Evolutionary conservation across 2,113 vertebrate genomes (phyloP), one percentile per base, ranked within the genome.

Genomic region (Hystrix brachyura): DNA sequence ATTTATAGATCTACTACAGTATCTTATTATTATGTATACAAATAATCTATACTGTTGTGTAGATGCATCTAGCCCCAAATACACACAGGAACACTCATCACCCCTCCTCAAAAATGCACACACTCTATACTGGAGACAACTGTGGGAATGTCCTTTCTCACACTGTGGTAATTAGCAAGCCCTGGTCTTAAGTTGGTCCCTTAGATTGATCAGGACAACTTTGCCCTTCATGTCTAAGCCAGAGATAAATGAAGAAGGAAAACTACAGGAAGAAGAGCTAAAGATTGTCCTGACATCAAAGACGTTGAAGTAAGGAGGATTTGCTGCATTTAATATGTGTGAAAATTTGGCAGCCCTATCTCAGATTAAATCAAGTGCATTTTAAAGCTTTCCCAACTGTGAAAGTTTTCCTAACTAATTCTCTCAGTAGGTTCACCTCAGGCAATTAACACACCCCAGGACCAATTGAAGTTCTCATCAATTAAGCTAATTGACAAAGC

Each of bases 401-500:
- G 91, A 93, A 96, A 97, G 83, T 96, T 95, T 96, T 87, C 91
- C 76, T 81, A 91, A 97, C 81, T 94, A 32, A 51, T 97, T 97
- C 62, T 97, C 94, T 98, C 94, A 97, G 89, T 94, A 95, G 94
- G 69, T 51, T 98, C 87, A 81, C 84, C 57, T 97, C 85, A 97
- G 95, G 90, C 98, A 98, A 98, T 96, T 89, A 96, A 94, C 85
- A 97, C 48, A 94, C 48, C 17, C 89, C 48, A 95, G 90, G 59
- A 92, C 87, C 76, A 79, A 34, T 1, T 97, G 81, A 97, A 90
- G n/a, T 88, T 96, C 96, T 87, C 90, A 98, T 98, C 93, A 98
- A 96, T 98, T 98, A 98, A 98, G 87, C 74, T 98, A 98, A 98
- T 90, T 96, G 97, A 97, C 97, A 84, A 80, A 98, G 87, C 81